Base-by-base conservation (phyloP, 2,888 invertebrate species). In the Clunio marinus region DNA sequence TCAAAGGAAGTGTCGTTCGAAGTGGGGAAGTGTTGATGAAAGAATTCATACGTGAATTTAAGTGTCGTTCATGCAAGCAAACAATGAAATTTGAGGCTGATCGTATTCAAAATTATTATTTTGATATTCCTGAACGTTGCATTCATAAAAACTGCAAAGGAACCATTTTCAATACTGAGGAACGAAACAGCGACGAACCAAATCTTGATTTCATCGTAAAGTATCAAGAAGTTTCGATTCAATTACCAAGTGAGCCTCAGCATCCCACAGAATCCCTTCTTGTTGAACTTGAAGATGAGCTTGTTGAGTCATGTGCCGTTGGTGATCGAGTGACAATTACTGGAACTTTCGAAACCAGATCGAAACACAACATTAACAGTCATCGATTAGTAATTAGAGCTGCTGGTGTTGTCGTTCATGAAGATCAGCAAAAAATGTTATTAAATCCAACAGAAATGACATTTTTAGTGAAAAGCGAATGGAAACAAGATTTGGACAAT, bases 321-420 rank as follows among this genome's bases (percentile, higher is more conserved):
- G 95, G 95, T 1, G 93, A 95, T 81, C 89, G 91, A 81, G 84
- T 94, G 15, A 85, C 87, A 71, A 84, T 94, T 71, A 88, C 93
- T 80, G 93, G 93, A 0, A 83, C 85, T 71, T 83, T 93, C 1
- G 83, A 88, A 73, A 82, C 87, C 65, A 81, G 91, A 69, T 93
- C 91, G 90, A 83, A 84, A 37, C 83, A 85, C 0, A 77, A 86
- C 27, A 74, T 75, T 1, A 88, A 86, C 32, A 83, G 4, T 17
- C 25, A 22, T 5, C 3, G 13, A 15, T 4, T 15, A 5, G 27
- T 57, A 2, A 4, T 57, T 4, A 8, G 57, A 8, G 45, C 45
- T 4, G 13, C 13, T 4, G 13, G 17, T 15, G 45, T 45, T 13
- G 17, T 15, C 15, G 45, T 45, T 13, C 45, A 13, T 17, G 45